A percentile compares a stretch with the other conserved stretches of the same genome.
Conservation (phyloP, 2,888 invertebrate genomes). For the Tinea pellionella region DNA sequence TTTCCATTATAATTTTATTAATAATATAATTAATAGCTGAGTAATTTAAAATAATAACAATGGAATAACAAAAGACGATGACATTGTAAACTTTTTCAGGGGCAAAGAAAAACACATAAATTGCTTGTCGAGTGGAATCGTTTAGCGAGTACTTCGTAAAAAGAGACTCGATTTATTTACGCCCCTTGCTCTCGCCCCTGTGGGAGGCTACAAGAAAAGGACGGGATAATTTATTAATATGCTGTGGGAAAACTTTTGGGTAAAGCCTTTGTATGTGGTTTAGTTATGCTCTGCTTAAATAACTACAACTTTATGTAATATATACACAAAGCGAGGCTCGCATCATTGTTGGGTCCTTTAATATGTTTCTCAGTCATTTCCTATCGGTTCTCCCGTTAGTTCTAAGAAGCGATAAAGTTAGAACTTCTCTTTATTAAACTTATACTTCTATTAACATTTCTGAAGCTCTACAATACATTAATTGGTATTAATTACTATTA, state of each 20-base stretch:
- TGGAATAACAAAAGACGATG: constrained; percentile 6
- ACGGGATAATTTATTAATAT: constrained; percentile 13
- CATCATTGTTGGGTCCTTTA: not conserved
- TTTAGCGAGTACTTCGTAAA: constrained; percentile 11
- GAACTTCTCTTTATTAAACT: not conserved
- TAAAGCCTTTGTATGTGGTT: constrained; percentile 13
- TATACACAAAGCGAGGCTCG: not conserved
- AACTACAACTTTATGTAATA: constrained; percentile 9
- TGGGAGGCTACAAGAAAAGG: constrained; percentile 10
- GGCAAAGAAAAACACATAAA: constrained; percentile 14
- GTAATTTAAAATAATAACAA: constrained; percentile 12
- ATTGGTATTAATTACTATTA: not conserved
- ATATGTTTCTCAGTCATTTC: not conserved
- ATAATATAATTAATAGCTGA: not conserved
- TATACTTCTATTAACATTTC: not conserved
- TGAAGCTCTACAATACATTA: not conserved
- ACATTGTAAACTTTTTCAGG: constrained; percentile 12
- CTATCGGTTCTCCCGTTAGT: not conserved
- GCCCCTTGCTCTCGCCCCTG: constrained; percentile 10
- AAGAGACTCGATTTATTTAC: constrained; percentile 11
- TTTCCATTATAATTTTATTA: too few relatives aligned
- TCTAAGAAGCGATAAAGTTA: not conserved
- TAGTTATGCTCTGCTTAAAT: constrained; percentile 4
- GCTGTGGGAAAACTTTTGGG: constrained; percentile 11
- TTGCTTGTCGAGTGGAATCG: constrained; percentile 13